Evolutionary conservation across 1,140 invertebrate genomes (phyloP), one percentile per base, ranked within the genome.

Genomic region (Drosophila varians): DNA sequence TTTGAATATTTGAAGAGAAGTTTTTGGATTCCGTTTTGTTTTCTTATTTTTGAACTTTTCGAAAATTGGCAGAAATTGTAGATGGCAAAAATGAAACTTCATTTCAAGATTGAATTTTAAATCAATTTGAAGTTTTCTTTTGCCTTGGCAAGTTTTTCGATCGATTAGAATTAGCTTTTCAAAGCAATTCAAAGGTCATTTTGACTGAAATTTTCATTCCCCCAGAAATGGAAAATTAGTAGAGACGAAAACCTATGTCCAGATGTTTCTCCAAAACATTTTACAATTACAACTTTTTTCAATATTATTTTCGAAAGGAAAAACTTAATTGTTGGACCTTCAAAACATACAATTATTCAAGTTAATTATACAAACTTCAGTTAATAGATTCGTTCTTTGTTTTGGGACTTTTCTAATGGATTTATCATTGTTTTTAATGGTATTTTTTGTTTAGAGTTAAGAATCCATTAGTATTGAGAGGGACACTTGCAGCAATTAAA

Each of bases 1-100:
- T 68, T 68, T 53, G 47, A 68, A 68, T 68, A 68, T 68, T 68
- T 68, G 47, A 68, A 42, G 57, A 19, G 36, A 12, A 49, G 11
- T 65, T 60, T 60, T n/a, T 4, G n/a, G 19, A 8, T 28, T 7
- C 26, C 14, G 4, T 25, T 40, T 11, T 42, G 11, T 53, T 42
- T 14, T 28, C 7, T n/a, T 23, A 14, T 5, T 28, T 6, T 21
- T 21, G 3, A 66, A 65, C n/a, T 66, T 66, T 65, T 34, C 8
- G 19, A 46, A 11, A 57, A 25, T 48, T 14, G 12, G n/a, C 11
- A n/a, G 9, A 34, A 65, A 42, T 62, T 49, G n/a, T n/a, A n/a
- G 23, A 21, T 9, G 16, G 16, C 26, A 16, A 40, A 26, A 26
- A 8, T 36, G 16, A 34, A 58, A 58, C 46, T 49, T 58, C 21